Conservation (phyloP, 2,888 invertebrate species). For the Ypsolopha scabrella region DNA sequence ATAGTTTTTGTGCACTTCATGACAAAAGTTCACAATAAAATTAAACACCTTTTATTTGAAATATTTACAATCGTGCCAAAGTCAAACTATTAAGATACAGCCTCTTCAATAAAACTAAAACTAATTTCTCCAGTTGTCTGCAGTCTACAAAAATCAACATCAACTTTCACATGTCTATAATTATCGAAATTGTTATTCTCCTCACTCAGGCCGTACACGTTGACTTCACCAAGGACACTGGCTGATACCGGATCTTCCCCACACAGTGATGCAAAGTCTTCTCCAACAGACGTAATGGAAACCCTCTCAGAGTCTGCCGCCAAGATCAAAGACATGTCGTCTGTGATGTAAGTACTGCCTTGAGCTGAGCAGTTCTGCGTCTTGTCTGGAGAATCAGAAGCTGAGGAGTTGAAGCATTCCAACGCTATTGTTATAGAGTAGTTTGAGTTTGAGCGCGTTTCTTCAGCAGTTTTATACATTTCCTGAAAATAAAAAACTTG, state of each 20-base stretch:
- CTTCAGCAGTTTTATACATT: slow-evolving; percentile 28
- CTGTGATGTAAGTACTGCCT: slow-evolving; percentile 35
- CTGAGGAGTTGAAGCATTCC: slow-evolving; percentile 21
- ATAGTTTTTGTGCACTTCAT: too few species aligned
- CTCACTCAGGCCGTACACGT: slow-evolving; percentile 43
- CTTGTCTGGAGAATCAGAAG: background rate
- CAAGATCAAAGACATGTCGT: slow-evolving; percentile 29
- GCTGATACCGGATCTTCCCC: slow-evolving; percentile 22
- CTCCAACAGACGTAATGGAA: slow-evolving; percentile 25
- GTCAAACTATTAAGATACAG: background rate
- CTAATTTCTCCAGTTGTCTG: slow-evolving; percentile 15
- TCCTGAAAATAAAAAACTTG: slow-evolving; percentile 29
- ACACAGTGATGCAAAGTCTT: slow-evolving; percentile 31
- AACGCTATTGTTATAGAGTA: slow-evolving; percentile 42
- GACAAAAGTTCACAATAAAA: too few species aligned
- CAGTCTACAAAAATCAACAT: slow-evolving; percentile 35
- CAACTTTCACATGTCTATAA: slow-evolving; percentile 20
- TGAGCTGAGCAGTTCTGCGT: slow-evolving; percentile 22
- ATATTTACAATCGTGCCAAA: background rate
- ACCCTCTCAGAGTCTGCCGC: slow-evolving; percentile 27
- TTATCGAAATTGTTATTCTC: slow-evolving; percentile 51
- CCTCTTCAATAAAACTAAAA: slow-evolving; percentile 9
- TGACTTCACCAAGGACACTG: slow-evolving; percentile 25
- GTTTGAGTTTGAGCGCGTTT: slow-evolving; percentile 32
- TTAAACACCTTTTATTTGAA: background rate